Evolutionary conservation across 2,888 invertebrate genomes (phyloP), one percentile per base, ranked within the genome.

Genomic region (Napeogenes sylphis): DNA sequence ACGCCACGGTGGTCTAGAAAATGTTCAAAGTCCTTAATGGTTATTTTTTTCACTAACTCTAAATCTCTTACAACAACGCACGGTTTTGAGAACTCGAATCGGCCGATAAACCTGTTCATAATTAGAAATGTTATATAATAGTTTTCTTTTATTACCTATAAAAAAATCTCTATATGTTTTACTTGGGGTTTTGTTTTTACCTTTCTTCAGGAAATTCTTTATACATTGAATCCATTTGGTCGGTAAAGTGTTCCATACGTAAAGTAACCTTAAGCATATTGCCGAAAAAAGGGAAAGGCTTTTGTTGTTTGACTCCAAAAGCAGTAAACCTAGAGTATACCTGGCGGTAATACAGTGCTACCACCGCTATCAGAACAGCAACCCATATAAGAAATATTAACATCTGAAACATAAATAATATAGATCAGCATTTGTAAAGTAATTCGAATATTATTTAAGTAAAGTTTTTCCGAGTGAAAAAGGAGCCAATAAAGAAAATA

Each of bases 1-100:
- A 84, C 45, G 2, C 71, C 66, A 2, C 83, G 81, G 72, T 91
- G 92, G 73, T 92, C 90, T 0, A 82, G 64, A 68, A 92, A 92
- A 68, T 91, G 75, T 62, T 92, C 92, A 60, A 92, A 92, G 70
- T 92, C 91, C 67, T 92, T 92, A 2, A 92, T 77, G 0, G 86
- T 76, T 4, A 92, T 80, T 60, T 81, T 82, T 70, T 91, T 92
- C 0, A 91, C 62, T n/a, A 92, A 62, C 30, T 92, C 91, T 0
- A 90, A 73, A 70, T 92, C 91, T 1, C 81, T 77, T n/a, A 92
- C 63, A 45, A 91, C 65, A 2, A 87, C 51, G 1, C 80, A 14
- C 0, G 87, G 87, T 0, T 66, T 78, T 0, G 79, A 65, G 32
- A 91, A 82, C 68, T 91, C 88, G 64, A 81, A 91, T 14, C 78